phyloP scores from a whole-genome alignment of 37 sponge, comb jelly and placozoan genomes.

The Geodia barretti region DNA sequence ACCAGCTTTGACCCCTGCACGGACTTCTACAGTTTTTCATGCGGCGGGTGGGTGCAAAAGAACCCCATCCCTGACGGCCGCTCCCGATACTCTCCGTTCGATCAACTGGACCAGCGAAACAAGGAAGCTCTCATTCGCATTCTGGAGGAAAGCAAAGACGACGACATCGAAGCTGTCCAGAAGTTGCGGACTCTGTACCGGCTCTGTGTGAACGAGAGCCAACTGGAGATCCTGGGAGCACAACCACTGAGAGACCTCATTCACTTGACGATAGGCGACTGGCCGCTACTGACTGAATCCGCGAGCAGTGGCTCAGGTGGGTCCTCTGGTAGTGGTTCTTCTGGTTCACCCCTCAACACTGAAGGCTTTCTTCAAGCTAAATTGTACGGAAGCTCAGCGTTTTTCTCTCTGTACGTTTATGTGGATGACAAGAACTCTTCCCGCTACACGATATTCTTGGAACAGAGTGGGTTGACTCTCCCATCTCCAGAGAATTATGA shows the following conservation, averaged over 20 bases:
- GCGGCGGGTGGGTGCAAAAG: slow-evolving; percentile 68
- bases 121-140: slow-evolving; percentile 1
- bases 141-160: slow-evolving; percentile 4
- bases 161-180: slow-evolving; percentile 31
- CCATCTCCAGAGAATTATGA: slow-evolving; percentile 1
- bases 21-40: slow-evolving; percentile 79
- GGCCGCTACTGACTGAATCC: slow-evolving; percentile 8
- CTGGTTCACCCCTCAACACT: slow-evolving; percentile 29
- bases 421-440: slow-evolving; percentile 53
- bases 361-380: slow-evolving; percentile 16
- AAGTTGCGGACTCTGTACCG: slow-evolving; percentile 26
- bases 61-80: slow-evolving; percentile 62
- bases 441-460: not conserved
- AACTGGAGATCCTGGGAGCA: slow-evolving; percentile 13
- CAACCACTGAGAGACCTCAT: slow-evolving; percentile 26
- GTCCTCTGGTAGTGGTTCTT: not conserved
- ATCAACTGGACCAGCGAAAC: slow-evolving; percentile 16
- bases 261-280: slow-evolving; percentile 3
- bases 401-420: slow-evolving; percentile 43
- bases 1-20: slow-evolving; percentile 65
- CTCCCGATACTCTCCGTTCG: not conserved
- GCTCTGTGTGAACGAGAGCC: slow-evolving; percentile 30
- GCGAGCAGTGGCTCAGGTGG: too few species aligned
- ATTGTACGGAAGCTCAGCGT: slow-evolving; percentile 39
- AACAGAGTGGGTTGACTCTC: slow-evolving; percentile 8